Percentiles rank a stretch among this genome's conserved stretches.
Evolutionary conservation across 2,888 invertebrate genomes (phyloP).

Genomic region (Tridacna gigas): DNA sequence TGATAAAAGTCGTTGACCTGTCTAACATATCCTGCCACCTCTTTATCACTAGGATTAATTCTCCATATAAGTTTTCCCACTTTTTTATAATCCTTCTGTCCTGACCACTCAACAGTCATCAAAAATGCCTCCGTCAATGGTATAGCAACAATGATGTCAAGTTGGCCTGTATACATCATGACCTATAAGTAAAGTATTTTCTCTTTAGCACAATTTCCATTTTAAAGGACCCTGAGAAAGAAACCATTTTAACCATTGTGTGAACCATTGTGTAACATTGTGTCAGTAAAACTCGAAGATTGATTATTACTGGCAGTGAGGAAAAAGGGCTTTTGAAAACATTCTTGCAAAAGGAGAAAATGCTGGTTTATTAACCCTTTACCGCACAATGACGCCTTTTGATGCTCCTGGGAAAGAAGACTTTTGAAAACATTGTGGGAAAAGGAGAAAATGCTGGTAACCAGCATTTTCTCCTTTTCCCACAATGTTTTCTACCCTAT

Average conservation of each 20-base stretch:
- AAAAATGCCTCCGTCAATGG: slow-evolving; percentile 93
- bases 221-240: not conserved
- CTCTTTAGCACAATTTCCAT: not conserved
- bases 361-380: not conserved
- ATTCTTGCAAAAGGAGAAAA: not conserved
- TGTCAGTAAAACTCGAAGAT: too few relatives aligned
- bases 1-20: slow-evolving; percentile 80
- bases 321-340: too few relatives aligned
- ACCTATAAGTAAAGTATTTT: slow-evolving; percentile 84
- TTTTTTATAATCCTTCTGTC: slow-evolving; percentile 88
- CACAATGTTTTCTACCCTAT: not conserved
- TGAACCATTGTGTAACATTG: too few relatives aligned
- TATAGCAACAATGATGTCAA: slow-evolving; percentile 96
- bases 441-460: too few relatives aligned
- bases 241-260: too few relatives aligned
- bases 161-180: slow-evolving; percentile 94
- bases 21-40: slow-evolving; percentile 83
- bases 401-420: too few relatives aligned
- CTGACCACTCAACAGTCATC: slow-evolving; percentile 89
- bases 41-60: slow-evolving; percentile 74
- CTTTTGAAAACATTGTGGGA: not conserved
- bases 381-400: not conserved
- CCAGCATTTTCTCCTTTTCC: not conserved
- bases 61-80: slow-evolving; percentile 89
- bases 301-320: too few relatives aligned